These are phyloP conservation scores for Meiosimyza platycephala DNA, from an alignment of 2,888 invertebrate species.

Conservation along the genomic window DNA sequence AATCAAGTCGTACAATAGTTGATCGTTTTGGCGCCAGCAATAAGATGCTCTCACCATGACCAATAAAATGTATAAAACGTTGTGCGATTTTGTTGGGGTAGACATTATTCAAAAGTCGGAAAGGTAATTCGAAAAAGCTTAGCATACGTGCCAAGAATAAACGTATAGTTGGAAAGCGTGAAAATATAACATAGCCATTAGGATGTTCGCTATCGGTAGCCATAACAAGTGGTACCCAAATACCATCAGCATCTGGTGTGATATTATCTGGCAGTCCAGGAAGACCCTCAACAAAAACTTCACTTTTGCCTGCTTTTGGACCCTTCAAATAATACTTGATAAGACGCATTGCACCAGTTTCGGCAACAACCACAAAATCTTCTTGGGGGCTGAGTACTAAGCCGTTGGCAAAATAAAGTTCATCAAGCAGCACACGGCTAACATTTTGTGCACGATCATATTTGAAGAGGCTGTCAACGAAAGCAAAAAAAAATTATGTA, in stretches of 20 bases:
- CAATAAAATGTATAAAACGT: constrained; percentile 75
- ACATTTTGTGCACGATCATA: constrained; percentile 83
- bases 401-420: constrained; percentile 90
- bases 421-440: constrained; percentile 79
- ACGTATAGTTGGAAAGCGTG: constrained; percentile 74
- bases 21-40: constrained; percentile 66
- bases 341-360: constrained; percentile 76
- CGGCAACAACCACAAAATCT: constrained; percentile 83
- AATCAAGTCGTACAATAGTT: constrained; percentile 76
- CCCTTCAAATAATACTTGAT: constrained; percentile 84
- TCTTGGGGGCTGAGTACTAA: constrained; percentile 83
- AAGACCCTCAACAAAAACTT: constrained; percentile 84
- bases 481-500: not conserved
- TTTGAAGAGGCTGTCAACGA: constrained; percentile 75
- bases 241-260: constrained; percentile 75
- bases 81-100: constrained; percentile 77
- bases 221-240: constrained; percentile 73
- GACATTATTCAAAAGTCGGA: constrained; percentile 72
- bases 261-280: constrained; percentile 71
- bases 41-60: constrained; percentile 71
- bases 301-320: constrained; percentile 80
- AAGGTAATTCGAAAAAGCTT: constrained; percentile 73
- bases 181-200: constrained; percentile 69
- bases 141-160: constrained; percentile 74
- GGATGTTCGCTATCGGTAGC: constrained; percentile 73